Percentiles rank a stretch among this genome's conserved stretches.
Conservation (phyloP, 2,888 invertebrate genomes). For the Drosophila maculinotata region DNA sequence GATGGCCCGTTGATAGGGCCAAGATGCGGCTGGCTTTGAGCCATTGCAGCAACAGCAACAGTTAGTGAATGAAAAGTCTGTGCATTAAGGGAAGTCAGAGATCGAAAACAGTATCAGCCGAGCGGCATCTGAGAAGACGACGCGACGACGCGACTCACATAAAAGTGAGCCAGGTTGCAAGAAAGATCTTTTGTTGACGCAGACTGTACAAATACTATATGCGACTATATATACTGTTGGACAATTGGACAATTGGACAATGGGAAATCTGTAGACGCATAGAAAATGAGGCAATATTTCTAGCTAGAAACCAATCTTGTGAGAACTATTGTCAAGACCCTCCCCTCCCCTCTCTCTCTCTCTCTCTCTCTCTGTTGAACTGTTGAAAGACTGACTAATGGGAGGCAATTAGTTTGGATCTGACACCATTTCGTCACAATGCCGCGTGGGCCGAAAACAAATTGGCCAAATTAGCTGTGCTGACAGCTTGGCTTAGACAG, state of each 20-base stretch:
- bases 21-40: conserved; percentile 52
- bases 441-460: conserved; percentile 46
- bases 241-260: conserved; percentile 33
- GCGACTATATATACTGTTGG: conserved; percentile 11
- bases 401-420: conserved; percentile 71
- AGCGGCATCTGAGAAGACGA: conserved; percentile 58
- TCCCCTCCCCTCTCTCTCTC: neutral
- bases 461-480: conserved; percentile 59
- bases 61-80: conserved; percentile 69
- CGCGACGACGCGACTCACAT: conserved; percentile 14
- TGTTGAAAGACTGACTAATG: conserved; percentile 75
- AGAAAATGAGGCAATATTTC: conserved; percentile 60
- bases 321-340: conserved; percentile 26
- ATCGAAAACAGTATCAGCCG: conserved; percentile 48
- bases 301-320: conserved; percentile 35
- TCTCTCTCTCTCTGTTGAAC: neutral
- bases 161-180: conserved; percentile 18
- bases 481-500: conserved; percentile 59
- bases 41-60: conserved; percentile 28
- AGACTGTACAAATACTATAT: conserved; percentile 23
- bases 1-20: conserved; percentile 55
- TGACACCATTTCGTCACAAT: conserved; percentile 77
- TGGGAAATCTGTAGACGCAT: conserved; percentile 60
- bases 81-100: conserved; percentile 60
- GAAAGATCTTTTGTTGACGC: conserved; percentile 10